Conservation (phyloP, 2,113 vertebrate genomes). For the Psophia crepitans region DNA sequence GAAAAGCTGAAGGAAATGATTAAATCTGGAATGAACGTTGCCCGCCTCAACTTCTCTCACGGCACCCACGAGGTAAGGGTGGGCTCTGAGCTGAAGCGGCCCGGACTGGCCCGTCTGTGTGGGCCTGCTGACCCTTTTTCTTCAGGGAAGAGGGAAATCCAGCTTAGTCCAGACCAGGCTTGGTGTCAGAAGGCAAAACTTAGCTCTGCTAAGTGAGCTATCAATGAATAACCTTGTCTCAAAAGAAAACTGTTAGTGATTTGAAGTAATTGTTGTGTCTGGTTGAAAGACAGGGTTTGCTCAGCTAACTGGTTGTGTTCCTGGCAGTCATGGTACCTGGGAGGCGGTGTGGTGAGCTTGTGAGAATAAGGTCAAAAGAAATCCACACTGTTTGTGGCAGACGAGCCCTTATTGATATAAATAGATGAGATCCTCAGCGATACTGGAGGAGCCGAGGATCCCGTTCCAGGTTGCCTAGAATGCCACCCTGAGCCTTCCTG, state of each 20-base stretch:
- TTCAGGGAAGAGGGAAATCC: not conserved
- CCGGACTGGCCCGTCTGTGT: rapidly evolving
- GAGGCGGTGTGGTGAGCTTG: not conserved
- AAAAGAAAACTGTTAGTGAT: not conserved
- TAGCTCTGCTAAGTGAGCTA: not conserved
- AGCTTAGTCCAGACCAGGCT: not conserved
- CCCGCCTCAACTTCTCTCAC: constrained; percentile 97
- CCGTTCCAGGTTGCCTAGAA: not conserved
- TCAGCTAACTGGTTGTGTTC: not conserved
- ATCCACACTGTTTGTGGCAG: not conserved
- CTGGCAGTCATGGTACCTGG: not conserved
- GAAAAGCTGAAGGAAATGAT: constrained; percentile 93
- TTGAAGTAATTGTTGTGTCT: not conserved
- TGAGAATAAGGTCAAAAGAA: constrained; percentile 38
- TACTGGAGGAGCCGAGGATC: not conserved
- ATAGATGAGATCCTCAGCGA: constrained; percentile 34
- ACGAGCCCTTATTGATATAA: constrained; percentile 38
- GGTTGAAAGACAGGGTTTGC: not conserved
- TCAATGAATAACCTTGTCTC: not conserved
- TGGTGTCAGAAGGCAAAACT: not conserved
- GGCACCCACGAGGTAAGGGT: constrained; percentile 90
- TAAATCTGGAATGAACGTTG: constrained; percentile 96
- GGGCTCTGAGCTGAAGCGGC: rapidly evolving
- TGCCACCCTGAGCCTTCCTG: not conserved
- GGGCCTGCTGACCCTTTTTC: not conserved